Conservation (phyloP, 2,888 invertebrate genomes). For the Synanthedon andrenaeformis region DNA sequence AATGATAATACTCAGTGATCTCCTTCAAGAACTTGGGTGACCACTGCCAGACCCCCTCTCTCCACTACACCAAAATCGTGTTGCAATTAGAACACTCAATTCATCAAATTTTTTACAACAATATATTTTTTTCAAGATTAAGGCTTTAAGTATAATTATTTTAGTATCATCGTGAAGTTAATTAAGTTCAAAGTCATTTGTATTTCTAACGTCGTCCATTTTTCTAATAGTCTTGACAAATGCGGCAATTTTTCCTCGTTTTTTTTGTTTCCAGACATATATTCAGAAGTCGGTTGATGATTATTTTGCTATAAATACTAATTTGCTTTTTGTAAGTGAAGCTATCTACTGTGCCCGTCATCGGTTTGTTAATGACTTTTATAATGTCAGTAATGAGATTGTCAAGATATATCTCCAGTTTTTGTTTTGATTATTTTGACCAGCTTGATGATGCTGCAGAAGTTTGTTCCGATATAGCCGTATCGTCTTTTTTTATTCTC, state of each 20-base stretch:
- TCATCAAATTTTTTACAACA: slow-evolving; percentile 48
- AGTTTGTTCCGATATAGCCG: slow-evolving; percentile 2
- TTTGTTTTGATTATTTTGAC: slow-evolving; percentile 20
- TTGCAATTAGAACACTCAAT: slow-evolving; percentile 45
- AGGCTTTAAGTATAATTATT: slow-evolving; percentile 29
- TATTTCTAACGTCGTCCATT: slow-evolving; percentile 33
- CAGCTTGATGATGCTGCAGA: slow-evolving; percentile 14
- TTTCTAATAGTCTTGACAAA: slow-evolving; percentile 15
- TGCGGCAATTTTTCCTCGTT: slow-evolving; percentile 16
- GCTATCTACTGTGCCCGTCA: slow-evolving; percentile 19
- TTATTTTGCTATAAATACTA: slow-evolving; percentile 11
- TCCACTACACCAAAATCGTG: slow-evolving; percentile 10
- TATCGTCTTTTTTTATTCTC: slow-evolving; percentile 4
- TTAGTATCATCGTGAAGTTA: slow-evolving; percentile 30
- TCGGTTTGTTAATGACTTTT: slow-evolving; percentile 25
- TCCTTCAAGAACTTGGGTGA: too few relatives aligned
- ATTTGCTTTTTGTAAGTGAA: slow-evolving; percentile 3
- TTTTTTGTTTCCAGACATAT: slow-evolving; percentile 7
- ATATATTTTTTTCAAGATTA: slow-evolving; percentile 23
- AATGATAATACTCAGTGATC: too few relatives aligned
- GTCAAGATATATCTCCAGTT: slow-evolving; percentile 20
- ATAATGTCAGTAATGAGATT: slow-evolving; percentile 31
- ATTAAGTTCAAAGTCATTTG: slow-evolving; percentile 45
- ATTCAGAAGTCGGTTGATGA: slow-evolving; percentile 9
- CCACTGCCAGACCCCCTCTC: too few relatives aligned